These are phyloP conservation scores for Nowickia ferox DNA, from an alignment of 2,888 invertebrate species.

Conservation along the genomic window DNA sequence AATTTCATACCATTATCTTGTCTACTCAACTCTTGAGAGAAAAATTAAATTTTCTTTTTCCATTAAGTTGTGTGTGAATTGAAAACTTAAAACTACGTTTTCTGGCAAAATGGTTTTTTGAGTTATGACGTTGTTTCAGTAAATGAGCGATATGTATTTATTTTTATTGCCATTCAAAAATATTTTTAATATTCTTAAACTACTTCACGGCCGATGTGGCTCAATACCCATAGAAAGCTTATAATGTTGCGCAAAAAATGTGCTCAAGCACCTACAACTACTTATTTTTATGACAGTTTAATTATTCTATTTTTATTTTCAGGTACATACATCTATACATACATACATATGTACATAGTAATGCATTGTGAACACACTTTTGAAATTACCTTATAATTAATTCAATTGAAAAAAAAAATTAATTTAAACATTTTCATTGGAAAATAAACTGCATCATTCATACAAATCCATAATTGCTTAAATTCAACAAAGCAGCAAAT, in stretches of 20 bases:
- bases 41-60: too few relatives aligned
- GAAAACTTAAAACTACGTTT: too few relatives aligned
- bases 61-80: too few relatives aligned
- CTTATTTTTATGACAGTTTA: neutral
- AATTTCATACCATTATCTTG: too few relatives aligned
- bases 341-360: neutral
- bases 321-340: neutral
- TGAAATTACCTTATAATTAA: slow-evolving; percentile 44
- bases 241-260: neutral
- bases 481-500: slow-evolving; percentile 23
- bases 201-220: neutral
- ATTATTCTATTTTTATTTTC: neutral
- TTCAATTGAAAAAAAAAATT: slow-evolving; percentile 28
- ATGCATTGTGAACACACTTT: slow-evolving; percentile 4
- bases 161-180: too few relatives aligned
- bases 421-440: slow-evolving; percentile 65
- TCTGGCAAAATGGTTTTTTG: too few relatives aligned
- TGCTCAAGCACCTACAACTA: neutral
- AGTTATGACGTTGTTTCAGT: too few relatives aligned
- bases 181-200: too few relatives aligned
- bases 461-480: slow-evolving; percentile 37
- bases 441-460: slow-evolving; percentile 62
- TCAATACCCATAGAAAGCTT: neutral
- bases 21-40: too few relatives aligned
- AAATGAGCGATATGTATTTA: too few relatives aligned